Conservation (phyloP, 37 sponge, comb jelly and placozoan genomes). For the Theonella swinhoei region DNA sequence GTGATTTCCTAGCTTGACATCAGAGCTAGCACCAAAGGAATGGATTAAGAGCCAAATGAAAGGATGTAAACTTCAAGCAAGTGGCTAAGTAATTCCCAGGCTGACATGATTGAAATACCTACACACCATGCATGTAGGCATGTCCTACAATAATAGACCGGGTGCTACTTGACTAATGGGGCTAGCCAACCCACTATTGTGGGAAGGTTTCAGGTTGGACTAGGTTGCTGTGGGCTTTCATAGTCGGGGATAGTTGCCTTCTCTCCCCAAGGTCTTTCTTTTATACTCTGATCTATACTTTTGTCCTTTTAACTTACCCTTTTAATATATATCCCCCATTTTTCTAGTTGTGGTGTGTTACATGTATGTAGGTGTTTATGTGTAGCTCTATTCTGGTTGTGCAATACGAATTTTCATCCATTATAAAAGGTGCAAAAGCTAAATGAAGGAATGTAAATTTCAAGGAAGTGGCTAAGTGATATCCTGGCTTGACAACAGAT, state of each 20-base stretch:
- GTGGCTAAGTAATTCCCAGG: background rate
- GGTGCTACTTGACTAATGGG: no score
- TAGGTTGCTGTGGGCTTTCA: no score
- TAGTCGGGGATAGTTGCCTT: no score
- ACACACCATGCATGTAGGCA: background rate
- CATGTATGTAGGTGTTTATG: conserved; percentile 20
- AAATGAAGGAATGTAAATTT: no score
- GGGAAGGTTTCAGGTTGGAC: no score
- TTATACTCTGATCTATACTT: background rate
- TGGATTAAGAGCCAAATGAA: background rate
- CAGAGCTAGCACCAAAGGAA: no score
- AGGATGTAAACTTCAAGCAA: background rate
- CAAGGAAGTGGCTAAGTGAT: no score
- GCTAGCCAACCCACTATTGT: no score
- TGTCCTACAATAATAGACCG: no score
- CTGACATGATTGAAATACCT: background rate
- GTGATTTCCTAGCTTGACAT: no score
- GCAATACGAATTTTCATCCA: conserved; percentile 23
- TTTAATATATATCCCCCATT: conserved; percentile 3
- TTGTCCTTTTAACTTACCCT: background rate
- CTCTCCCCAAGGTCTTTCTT: background rate
- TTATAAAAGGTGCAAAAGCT: conserved; percentile 5
- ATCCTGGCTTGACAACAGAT: no score
- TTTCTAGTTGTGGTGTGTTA: no score
- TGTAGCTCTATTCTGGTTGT: background rate